phyloP scores from a whole-genome alignment of 2,888 invertebrate species.

The Drosophila austrosaltans region DNA sequence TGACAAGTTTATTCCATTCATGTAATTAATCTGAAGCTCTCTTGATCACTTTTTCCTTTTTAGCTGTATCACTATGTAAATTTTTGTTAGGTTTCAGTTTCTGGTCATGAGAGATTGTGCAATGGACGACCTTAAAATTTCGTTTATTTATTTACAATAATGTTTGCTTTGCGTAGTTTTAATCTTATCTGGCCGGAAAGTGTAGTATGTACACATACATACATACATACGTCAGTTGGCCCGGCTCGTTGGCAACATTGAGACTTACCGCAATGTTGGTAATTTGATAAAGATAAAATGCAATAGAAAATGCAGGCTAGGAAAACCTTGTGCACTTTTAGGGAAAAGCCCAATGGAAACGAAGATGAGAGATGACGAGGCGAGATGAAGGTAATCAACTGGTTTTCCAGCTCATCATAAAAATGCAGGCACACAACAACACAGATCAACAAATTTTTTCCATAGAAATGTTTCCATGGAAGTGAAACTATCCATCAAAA shows the following conservation, averaged over 20 bases:
- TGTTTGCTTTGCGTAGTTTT: conserved; percentile 30
- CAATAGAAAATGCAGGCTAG: conserved; percentile 15
- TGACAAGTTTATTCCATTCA: conserved; percentile 14
- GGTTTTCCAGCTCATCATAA: conserved; percentile 58
- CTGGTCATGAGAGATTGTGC: conserved; percentile 49
- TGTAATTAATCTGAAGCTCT: conserved; percentile 6
- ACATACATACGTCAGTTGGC: conserved; percentile 29
- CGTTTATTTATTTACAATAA: conserved; percentile 63
- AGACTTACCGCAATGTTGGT: conserved; percentile 46
- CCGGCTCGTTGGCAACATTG: conserved; percentile 43
- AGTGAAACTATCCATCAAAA: conserved; percentile 45
- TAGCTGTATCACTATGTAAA: conserved; percentile 14
- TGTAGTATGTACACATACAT: conserved; percentile 26
- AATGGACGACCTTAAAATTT: conserved; percentile 57
- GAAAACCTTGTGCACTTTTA: conserved; percentile 36
- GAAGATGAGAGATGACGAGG: conserved; percentile 3
- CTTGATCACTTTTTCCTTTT: not conserved
- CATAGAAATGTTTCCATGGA: conserved; percentile 48
- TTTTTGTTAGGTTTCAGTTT: not conserved
- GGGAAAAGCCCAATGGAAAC: conserved; percentile 33
- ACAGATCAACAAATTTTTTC: conserved; percentile 59
- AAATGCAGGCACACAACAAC: conserved; percentile 44
- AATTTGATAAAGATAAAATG: conserved; percentile 53
- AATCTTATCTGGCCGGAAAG: conserved; percentile 68
- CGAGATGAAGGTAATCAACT: conserved; percentile 31